These are phyloP conservation scores for Calephelis perditalis DNA, from an alignment of 2,888 invertebrate species.

Conservation along the genomic window DNA sequence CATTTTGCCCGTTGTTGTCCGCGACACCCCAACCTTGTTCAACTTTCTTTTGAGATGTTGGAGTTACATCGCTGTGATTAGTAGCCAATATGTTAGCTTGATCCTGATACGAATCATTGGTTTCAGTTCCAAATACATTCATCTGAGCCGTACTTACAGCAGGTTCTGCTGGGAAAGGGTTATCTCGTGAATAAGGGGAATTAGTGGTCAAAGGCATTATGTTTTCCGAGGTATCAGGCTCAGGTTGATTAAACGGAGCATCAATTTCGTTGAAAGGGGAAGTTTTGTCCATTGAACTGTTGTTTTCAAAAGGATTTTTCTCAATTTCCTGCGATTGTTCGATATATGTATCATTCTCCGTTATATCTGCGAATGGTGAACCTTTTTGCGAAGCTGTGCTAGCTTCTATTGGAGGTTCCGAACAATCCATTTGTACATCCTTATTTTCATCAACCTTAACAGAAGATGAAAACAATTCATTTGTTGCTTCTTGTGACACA, in stretches of 20 bases:
- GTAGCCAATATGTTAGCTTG: slow-evolving; percentile 26
- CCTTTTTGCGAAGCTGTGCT: slow-evolving; percentile 37
- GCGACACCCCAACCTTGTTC: slow-evolving; percentile 48
- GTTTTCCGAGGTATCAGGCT: slow-evolving; percentile 39
- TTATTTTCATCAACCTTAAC: slow-evolving; percentile 21
- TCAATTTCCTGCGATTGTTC: slow-evolving; percentile 39
- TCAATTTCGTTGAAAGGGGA: slow-evolving; percentile 32
- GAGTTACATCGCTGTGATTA: slow-evolving; percentile 31
- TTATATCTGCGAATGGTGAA: slow-evolving; percentile 52
- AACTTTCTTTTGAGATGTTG: slow-evolving; percentile 28
- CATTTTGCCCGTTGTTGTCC: slow-evolving; percentile 50
- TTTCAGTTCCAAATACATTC: slow-evolving; percentile 36
- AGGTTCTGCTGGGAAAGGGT: slow-evolving; percentile 30
- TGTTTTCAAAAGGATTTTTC: slow-evolving; percentile 58
- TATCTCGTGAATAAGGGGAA: slow-evolving; percentile 30
- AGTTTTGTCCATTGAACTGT: slow-evolving; percentile 30
- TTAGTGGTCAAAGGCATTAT: slow-evolving; percentile 34
- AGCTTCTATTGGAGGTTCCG: slow-evolving; percentile 44
- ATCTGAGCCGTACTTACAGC: slow-evolving; percentile 24
- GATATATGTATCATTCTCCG: slow-evolving; percentile 35
- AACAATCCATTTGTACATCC: slow-evolving; percentile 55
- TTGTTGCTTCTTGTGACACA: slow-evolving; percentile 21
- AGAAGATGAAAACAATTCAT: slow-evolving; percentile 19
- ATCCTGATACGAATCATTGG: slow-evolving; percentile 31
- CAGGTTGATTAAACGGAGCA: slow-evolving; percentile 32